Evolutionary conservation across 2,888 invertebrate species (phyloP).

Genomic region (Crematogaster levior): DNA sequence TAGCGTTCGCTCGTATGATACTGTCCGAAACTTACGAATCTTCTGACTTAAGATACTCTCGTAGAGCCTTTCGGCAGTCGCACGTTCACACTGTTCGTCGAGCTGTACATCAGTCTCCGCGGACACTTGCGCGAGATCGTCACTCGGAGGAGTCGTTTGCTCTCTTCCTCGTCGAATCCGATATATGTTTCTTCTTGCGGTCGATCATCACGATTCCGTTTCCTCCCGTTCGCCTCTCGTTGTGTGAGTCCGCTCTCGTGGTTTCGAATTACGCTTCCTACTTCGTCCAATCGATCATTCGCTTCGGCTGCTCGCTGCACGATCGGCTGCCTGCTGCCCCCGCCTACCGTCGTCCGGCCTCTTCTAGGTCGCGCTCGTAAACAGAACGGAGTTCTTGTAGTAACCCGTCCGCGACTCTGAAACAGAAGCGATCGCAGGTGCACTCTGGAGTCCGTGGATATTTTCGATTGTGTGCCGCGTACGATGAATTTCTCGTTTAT

Average conservation of each 20-base stretch:
- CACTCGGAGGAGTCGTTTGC: slow-evolving; percentile 74
- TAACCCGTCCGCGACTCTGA: slow-evolving; percentile 88
- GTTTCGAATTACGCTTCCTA: slow-evolving; percentile 85
- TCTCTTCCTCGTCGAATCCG: slow-evolving; percentile 20
- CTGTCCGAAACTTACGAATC: slow-evolving; percentile 23
- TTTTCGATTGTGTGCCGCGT: neutral
- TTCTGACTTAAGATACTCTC: slow-evolving; percentile 13
- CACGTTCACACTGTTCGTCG: slow-evolving; percentile 21
- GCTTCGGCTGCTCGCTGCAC: slow-evolving; percentile 68
- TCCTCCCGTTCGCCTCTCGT: slow-evolving; percentile 79
- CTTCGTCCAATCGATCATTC: slow-evolving; percentile 85
- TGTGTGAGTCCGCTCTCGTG: slow-evolving; percentile 87
- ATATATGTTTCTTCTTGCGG: slow-evolving; percentile 70
- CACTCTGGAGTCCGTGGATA: slow-evolving; percentile 40
- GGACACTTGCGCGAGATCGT: slow-evolving; percentile 57
- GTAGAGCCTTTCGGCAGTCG: slow-evolving; percentile 20
- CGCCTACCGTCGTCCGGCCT: slow-evolving; percentile 75
- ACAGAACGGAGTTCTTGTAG: slow-evolving; percentile 96
- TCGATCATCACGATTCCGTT: slow-evolving; percentile 75
- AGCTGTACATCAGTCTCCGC: slow-evolving; percentile 19
- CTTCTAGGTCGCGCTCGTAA: slow-evolving; percentile 93
- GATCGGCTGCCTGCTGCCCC: slow-evolving; percentile 64
- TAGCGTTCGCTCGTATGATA: neutral
- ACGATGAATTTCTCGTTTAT: slow-evolving; percentile 4
- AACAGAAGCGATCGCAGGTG: slow-evolving; percentile 77